Base-by-base conservation (phyloP, 2,797 vertebrate genomes). In the Merluccius polli region DNA sequence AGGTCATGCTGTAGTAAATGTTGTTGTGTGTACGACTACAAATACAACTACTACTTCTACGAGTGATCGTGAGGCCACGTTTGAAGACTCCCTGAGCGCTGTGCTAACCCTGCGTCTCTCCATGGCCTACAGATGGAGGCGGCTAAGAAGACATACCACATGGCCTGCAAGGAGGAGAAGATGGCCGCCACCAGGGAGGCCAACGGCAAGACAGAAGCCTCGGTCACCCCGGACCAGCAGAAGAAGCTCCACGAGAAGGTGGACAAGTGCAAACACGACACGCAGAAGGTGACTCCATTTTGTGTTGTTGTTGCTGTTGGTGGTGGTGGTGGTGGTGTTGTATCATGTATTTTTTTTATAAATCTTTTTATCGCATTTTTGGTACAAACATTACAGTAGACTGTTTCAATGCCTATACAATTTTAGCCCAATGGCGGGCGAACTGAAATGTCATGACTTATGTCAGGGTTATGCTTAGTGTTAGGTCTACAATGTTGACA, bases 171-270 rank as follows among this genome's bases (percentile, higher is more conserved):
- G 90, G 98, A 99, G 90, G 98, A 99, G 90, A 98, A 95, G 88
- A 89, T 99, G 83, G 97, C 97, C 0, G 91, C 94, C 78, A 89
- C 94, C 18, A 91, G 98, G 41, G 98, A 99, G 92, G 96, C 96
- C 91, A 97, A 96, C 77, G 96, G 96, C 92, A 98, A 98, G 87
- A 93, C 94, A 0, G 97, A 99, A 80, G 96, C 96, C 78, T 96
- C 96, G 0, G 95, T 97, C 87, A 97, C 96, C 0, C 87, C 94
- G 0, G 97, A 99, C 88, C 97, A 98, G 90, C 97, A 97, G 92
- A 99, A 97, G 93, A 99, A 98, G 77, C 95, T 99, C 70, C 96
- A 98, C 79, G 98, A 99, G 91, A 99, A 99, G 87, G 95, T 97
- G 88, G 98, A 99, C 84, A 99, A 97, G 87, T 99, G 97, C 94